A percentile compares a stretch with the other conserved stretches of the same genome.
Conservation (phyloP, 2,113 vertebrate genomes). For the Catagonus wagneri region DNA sequence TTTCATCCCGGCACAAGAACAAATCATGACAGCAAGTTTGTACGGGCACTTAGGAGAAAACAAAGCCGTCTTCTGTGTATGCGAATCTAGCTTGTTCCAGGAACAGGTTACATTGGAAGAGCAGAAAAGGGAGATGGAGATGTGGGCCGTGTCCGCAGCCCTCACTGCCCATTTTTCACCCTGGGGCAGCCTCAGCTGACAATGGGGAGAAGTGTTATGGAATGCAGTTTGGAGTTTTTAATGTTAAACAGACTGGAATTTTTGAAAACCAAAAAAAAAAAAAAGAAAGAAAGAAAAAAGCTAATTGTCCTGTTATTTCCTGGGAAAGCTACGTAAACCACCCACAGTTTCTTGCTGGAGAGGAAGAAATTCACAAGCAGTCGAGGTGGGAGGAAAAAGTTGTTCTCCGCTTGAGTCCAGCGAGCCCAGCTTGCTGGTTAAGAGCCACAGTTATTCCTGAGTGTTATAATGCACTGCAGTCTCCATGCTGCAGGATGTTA, state of each 20-base stretch:
- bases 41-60: background rate
- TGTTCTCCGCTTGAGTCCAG: background rate
- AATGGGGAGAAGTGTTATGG: background rate
- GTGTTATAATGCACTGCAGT: background rate
- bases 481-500: background rate
- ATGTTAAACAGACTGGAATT: background rate
- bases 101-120: background rate
- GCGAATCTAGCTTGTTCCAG: background rate
- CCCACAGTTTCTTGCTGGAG: background rate
- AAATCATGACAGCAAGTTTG: background rate
- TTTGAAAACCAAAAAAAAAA: slow-evolving; percentile 54
- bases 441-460: background rate
- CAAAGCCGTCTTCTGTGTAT: background rate
- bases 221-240: background rate
- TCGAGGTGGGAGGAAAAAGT: background rate
- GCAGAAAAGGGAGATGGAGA: background rate
- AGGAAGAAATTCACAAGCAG: background rate
- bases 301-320: background rate
- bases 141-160: background rate
- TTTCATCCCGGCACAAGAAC: background rate
- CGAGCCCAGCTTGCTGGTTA: background rate
- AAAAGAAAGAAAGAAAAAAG: background rate
- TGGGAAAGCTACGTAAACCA: slow-evolving; percentile 4
- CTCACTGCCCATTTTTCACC: background rate
- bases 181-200: background rate